Base-by-base conservation (phyloP, 2,888 invertebrate species). In the Diaperis boleti region DNA sequence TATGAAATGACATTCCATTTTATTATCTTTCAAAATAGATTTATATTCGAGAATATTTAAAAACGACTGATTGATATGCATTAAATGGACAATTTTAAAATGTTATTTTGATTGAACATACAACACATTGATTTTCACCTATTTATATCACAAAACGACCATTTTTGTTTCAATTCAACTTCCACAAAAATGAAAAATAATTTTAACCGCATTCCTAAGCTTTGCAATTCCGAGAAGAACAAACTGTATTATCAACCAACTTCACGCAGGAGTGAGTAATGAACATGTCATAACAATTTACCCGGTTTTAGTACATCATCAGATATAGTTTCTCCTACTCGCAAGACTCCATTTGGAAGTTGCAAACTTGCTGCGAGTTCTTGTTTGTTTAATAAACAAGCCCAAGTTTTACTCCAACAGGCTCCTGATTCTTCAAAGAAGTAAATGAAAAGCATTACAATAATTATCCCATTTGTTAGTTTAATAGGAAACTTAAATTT, bases 311-410 rank as follows among this genome's bases (percentile, higher is more conserved):
- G 29, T 29, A 41, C 17, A 39, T 37, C 37, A 8, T 52, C 22
- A 45, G 45, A 45, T 45, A 42, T 10, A 29, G 45, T 29, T 45
- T 22, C 45, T 13, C 13, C 45, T 13, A 1, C 29, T 39, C 26
- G 41, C 49, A 49, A 15, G 13, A 18, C 33, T 35, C 11, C 8
- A 49, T 13, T 47, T 15, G 6, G 10, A 42, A 54, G 29, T 54
- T 42, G 31, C 15, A 29, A 54, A 41, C 54, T 54, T 39, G 39
- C 29, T 1, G 3, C 22, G 13, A 52, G 6, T 49, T 49, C 49
- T 31, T 49, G 54, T 54, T 54, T 54, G 54, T 26, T 17, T 41
- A 42, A 42, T 54, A 54, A 54, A 54, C 54, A 41, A 41, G 17
- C 8, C n/a, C 13, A 18, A 37, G 13, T 52, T 54, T 41, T 17